A percentile compares a stretch with the other conserved stretches of the same genome.
phyloP scores from a whole-genome alignment of 2,888 invertebrate genomes.

The Diarsia rubi region DNA sequence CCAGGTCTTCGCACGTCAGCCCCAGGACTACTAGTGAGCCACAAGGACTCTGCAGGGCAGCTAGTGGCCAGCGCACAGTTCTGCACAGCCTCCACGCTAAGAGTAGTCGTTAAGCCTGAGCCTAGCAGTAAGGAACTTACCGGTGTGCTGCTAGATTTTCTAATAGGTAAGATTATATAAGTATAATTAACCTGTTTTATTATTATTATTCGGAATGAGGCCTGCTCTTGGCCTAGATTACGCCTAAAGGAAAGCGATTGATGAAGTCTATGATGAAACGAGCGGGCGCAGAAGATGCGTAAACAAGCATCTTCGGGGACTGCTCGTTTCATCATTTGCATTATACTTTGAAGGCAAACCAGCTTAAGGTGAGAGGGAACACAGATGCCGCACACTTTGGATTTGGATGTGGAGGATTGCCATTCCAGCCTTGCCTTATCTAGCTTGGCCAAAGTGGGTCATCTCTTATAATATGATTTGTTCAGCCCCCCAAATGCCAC shows the following conservation, averaged over 20 bases:
- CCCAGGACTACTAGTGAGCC: conserved; percentile 80
- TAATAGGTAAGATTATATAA: conserved; percentile 79
- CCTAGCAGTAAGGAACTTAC: conserved; percentile 78
- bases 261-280: too few species aligned
- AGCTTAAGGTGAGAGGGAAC: too few species aligned
- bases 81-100: conserved; percentile 78
- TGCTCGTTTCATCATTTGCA: too few species aligned
- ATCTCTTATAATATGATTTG: neutral
- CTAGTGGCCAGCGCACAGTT: conserved; percentile 83
- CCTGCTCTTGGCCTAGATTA: too few species aligned
- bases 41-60: conserved; percentile 78
- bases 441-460: neutral
- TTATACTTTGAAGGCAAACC: too few species aligned
- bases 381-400: too few species aligned
- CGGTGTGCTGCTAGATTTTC: conserved; percentile 78
- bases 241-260: too few species aligned
- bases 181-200: neutral
- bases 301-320: too few species aligned
- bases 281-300: too few species aligned
- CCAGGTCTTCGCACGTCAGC: conserved; percentile 71
- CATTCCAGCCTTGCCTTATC: neutral
- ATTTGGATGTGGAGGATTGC: too few species aligned
- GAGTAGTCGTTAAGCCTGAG: conserved; percentile 75
- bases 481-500: neutral
- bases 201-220: too few species aligned